Percentiles rank a stretch among this genome's conserved stretches.
phyloP scores from a whole-genome alignment of 2,888 invertebrate genomes.

The Eulithis testata region DNA sequence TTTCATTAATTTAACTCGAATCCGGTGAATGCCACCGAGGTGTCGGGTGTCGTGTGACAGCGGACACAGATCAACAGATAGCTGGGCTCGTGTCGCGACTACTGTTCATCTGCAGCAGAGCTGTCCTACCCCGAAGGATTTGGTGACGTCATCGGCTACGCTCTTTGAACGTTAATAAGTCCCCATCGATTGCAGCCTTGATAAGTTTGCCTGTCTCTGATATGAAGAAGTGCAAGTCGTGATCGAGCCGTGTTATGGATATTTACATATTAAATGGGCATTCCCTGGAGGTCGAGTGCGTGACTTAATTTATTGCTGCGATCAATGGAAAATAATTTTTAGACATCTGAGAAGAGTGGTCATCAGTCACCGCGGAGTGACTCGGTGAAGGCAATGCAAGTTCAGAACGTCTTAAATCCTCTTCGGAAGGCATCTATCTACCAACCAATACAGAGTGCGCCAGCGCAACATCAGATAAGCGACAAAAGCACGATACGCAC shows the following conservation, averaged over 20 bases:
- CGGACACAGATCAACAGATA: slow-evolving; percentile 66
- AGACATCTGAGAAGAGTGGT: slow-evolving; percentile 67
- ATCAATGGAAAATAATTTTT: slow-evolving; percentile 73
- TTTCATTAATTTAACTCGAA: slow-evolving; percentile 83
- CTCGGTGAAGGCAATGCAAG: slow-evolving; percentile 50
- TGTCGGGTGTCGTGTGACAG: slow-evolving; percentile 69
- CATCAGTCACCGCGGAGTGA: slow-evolving; percentile 66
- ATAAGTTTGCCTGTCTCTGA: slow-evolving; percentile 45
- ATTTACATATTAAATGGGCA: slow-evolving; percentile 72
- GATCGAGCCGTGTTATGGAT: slow-evolving; percentile 59
- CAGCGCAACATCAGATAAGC: slow-evolving; percentile 77
- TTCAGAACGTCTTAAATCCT: slow-evolving; percentile 35
- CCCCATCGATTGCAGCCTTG: slow-evolving; percentile 38
- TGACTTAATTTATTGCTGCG: slow-evolving; percentile 75
- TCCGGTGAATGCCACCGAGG: slow-evolving; percentile 72
- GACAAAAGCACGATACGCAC: slow-evolving; percentile 78
- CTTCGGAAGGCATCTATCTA: slow-evolving; percentile 40
- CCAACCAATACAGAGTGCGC: slow-evolving; percentile 33
- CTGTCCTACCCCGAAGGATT: slow-evolving; percentile 30
- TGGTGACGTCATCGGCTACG: slow-evolving; percentile 45
- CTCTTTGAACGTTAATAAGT: slow-evolving; percentile 30
- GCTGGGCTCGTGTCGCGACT: slow-evolving; percentile 67
- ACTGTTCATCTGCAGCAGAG: slow-evolving; percentile 55
- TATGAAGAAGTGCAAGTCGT: slow-evolving; percentile 62
- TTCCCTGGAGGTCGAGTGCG: slow-evolving; percentile 70